Evolutionary conservation across 2,113 vertebrate genomes (phyloP).

Genomic region (Callospermophilus lateralis): DNA sequence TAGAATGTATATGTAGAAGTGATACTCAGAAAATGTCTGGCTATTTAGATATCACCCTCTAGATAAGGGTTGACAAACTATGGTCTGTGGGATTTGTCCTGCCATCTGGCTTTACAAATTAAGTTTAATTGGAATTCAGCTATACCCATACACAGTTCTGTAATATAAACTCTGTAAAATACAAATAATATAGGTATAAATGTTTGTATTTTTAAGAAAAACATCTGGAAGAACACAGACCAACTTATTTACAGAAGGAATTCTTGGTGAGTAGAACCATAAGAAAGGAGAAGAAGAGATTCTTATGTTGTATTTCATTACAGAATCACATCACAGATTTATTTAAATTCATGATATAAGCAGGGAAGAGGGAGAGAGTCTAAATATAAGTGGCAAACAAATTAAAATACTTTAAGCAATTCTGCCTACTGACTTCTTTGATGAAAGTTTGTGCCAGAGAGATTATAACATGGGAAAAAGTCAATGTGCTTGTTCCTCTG

Average conservation of each 20-base stretch:
- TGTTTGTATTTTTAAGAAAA: neutral
- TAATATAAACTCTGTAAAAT: neutral
- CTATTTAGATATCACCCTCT: neutral
- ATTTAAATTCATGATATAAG: neutral
- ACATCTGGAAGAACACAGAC: neutral
- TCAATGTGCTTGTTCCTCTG: neutral
- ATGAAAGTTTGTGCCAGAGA: neutral
- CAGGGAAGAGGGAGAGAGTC: neutral
- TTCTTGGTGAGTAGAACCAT: neutral
- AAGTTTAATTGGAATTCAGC: neutral
- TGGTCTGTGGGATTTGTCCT: neutral
- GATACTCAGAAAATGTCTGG: neutral
- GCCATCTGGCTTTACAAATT: neutral
- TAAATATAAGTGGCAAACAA: neutral
- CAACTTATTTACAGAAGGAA: slow-evolving; percentile 47
- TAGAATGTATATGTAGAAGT: neutral
- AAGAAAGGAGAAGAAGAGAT: neutral
- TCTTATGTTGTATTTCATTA: neutral
- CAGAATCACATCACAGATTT: neutral
- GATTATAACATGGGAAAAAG: neutral
- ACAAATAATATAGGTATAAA: neutral
- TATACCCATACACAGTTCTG: neutral
- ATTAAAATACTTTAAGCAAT: neutral
- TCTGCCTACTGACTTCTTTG: neutral
- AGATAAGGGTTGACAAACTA: neutral